Evolutionary conservation across 2,888 invertebrate genomes (phyloP).

Genomic region (Eupsilia transversa): DNA sequence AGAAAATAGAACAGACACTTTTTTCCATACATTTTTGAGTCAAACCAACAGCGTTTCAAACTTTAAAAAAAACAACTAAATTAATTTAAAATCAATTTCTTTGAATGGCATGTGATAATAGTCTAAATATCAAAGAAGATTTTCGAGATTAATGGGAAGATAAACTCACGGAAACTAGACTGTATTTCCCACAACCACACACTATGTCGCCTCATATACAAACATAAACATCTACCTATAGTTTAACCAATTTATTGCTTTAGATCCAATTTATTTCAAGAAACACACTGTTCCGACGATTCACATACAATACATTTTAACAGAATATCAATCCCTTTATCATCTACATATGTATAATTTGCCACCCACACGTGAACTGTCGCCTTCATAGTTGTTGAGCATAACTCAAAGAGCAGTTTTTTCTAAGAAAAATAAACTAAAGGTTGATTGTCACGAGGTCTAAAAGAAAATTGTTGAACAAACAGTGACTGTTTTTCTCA

Average conservation of each 20-base stretch:
- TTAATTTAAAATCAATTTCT: background rate
- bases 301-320: conserved; percentile 29
- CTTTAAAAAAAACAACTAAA: background rate
- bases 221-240: conserved; percentile 43
- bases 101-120: background rate
- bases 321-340: background rate
- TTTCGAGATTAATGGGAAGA: conserved; percentile 1
- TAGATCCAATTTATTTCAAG: conserved; percentile 32
- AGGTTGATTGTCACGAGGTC: conserved; percentile 22
- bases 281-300: conserved; percentile 28
- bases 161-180: conserved; percentile 29
- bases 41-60: background rate
- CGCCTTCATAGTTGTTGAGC: conserved; percentile 7
- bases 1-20: background rate
- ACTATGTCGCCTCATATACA: conserved; percentile 19
- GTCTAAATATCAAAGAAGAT: conserved; percentile 25
- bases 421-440: conserved; percentile 29
- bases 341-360: background rate
- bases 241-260: conserved; percentile 40
- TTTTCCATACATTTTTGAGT: background rate
- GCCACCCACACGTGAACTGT: conserved; percentile 15
- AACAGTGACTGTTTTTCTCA: conserved; percentile 3
- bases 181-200: conserved; percentile 20
- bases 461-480: conserved; percentile 26
- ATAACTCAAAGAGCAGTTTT: conserved; percentile 25